Conservation (phyloP, 92 coral and sea anemone genomes). For the Isaurus tuberculatus region DNA sequence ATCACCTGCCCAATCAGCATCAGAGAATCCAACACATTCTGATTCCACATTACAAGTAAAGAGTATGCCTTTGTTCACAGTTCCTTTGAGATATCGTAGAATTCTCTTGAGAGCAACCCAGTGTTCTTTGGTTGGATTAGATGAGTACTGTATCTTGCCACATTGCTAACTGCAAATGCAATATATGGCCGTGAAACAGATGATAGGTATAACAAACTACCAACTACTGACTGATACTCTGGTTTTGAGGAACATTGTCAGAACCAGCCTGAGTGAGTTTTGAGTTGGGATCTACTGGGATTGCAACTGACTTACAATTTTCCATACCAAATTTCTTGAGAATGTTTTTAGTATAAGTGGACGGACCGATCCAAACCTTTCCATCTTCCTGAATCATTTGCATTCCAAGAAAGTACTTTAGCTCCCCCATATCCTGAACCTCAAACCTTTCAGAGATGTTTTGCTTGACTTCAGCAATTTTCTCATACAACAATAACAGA, state of each 20-base stretch:
- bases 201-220: not conserved
- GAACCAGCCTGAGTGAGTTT: constrained; percentile 33
- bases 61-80: not conserved
- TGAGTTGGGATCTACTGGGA: constrained; percentile 61
- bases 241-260: not conserved
- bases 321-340: constrained; percentile 56
- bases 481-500: constrained; percentile 50
- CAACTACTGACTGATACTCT: not conserved
- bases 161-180: not conserved
- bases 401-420: constrained; percentile 52
- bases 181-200: not conserved
- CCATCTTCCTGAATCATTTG: constrained; percentile 60
- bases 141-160: not conserved
- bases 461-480: constrained; percentile 58
- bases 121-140: not conserved
- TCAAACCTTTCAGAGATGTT: constrained; percentile 48
- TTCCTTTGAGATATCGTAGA: not conserved
- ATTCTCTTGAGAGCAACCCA: not conserved
- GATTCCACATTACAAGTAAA: too few relatives aligned
- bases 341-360: constrained; percentile 44
- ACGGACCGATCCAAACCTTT: constrained; percentile 60
- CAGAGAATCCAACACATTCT: too few relatives aligned
- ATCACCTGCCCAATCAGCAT: too few relatives aligned
- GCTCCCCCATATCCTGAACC: constrained; percentile 60
- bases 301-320: constrained; percentile 53